Conservation (phyloP, 2,113 vertebrate genomes). For the Leptodactylus fuscus region DNA sequence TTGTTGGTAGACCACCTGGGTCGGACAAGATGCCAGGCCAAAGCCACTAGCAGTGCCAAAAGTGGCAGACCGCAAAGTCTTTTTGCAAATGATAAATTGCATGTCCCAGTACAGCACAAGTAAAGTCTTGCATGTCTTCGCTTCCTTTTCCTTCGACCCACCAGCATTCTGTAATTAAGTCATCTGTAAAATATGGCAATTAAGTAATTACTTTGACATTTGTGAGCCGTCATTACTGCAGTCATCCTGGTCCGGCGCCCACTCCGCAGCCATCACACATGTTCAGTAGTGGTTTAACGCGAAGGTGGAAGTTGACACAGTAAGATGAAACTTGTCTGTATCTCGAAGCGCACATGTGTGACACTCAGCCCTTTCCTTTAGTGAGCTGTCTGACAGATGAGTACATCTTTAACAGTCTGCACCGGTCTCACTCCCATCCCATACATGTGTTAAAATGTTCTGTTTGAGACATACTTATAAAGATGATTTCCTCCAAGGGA, state of each 20-base stretch:
- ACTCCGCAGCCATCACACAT: slow-evolving; percentile 5
- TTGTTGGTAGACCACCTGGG: not conserved
- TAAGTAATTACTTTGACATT: slow-evolving; percentile 39
- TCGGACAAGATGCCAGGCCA: not conserved
- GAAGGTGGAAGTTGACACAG: slow-evolving; percentile 42
- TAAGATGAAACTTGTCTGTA: slow-evolving; percentile 3
- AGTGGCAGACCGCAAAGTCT: not conserved
- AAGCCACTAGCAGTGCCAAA: not conserved
- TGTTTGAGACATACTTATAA: slow-evolving; percentile 51
- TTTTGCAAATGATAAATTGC: not conserved
- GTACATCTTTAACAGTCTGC: slow-evolving; percentile 51
- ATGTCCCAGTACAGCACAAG: too few species aligned
- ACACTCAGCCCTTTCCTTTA: slow-evolving; percentile 35
- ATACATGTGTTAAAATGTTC: slow-evolving; percentile 57
- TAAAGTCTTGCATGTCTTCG: not conserved
- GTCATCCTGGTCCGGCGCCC: not conserved
- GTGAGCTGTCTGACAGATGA: slow-evolving; percentile 53
- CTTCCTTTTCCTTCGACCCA: not conserved
- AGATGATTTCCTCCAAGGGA: slow-evolving; percentile 57
- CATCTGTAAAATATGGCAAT: not conserved
- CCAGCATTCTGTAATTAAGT: not conserved
- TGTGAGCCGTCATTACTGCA: not conserved
- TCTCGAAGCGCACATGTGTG: slow-evolving; percentile 38
- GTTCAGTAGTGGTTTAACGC: not conserved
- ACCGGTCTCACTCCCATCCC: slow-evolving; percentile 9